Evolutionary conservation across 2,797 vertebrate species (phyloP).

Genomic region (Phyllotis vaccarum): DNA sequence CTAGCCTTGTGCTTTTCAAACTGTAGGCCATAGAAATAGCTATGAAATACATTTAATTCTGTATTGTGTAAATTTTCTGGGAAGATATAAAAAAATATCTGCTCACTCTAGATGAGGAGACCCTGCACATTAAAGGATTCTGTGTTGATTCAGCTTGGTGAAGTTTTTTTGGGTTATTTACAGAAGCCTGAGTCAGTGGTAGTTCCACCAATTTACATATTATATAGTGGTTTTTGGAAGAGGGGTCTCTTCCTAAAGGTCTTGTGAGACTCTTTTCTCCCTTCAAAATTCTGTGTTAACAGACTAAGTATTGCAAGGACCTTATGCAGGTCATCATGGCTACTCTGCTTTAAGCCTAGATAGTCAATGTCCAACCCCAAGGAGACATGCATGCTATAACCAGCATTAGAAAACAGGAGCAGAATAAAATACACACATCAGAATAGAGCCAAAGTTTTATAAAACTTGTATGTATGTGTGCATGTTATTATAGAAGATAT

Average conservation of each 20-base stretch:
- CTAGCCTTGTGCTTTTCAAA: slow-evolving; percentile 37
- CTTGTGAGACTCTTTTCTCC: neutral
- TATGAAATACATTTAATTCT: slow-evolving; percentile 36
- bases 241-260: neutral
- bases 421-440: slow-evolving; percentile 47
- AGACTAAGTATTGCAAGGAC: neutral
- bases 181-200: too few relatives aligned
- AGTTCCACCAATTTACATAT: neutral
- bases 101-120: neutral
- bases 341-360: neutral
- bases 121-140: neutral
- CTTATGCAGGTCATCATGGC: too few relatives aligned
- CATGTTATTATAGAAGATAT: neutral
- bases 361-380: neutral
- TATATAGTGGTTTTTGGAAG: neutral
- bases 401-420: slow-evolving; percentile 6
- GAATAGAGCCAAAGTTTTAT: neutral
- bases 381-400: too few relatives aligned
- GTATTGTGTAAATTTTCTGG: neutral
- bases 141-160: neutral
- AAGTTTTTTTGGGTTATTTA: neutral
- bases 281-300: too few relatives aligned
- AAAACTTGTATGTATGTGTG: neutral
- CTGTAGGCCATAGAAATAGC: neutral
- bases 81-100: neutral